Conservation (phyloP, 2,113 vertebrate genomes). For the Ariopsis seemanni region DNA sequence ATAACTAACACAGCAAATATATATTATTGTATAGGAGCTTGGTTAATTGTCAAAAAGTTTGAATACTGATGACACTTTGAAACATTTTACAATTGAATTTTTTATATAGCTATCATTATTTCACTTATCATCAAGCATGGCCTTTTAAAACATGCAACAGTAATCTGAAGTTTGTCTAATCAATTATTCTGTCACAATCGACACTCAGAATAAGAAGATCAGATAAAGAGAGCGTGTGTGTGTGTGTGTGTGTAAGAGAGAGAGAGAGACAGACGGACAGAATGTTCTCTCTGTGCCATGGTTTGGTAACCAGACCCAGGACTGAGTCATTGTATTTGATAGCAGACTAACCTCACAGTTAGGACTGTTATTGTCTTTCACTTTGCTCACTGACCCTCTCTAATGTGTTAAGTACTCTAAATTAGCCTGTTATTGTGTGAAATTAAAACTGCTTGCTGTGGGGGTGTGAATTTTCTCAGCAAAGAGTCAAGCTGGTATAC, state of each 20-base stretch:
- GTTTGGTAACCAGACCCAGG: slow-evolving; percentile 43
- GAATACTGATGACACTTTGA: not conserved
- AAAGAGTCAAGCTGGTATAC: slow-evolving; percentile 34
- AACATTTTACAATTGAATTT: not conserved
- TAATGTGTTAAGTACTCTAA: slow-evolving; percentile 56
- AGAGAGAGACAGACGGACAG: not conserved
- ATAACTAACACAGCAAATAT: not conserved
- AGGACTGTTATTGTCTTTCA: slow-evolving; percentile 38
- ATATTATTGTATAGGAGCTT: not conserved
- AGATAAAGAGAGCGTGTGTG: not conserved
- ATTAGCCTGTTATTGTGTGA: slow-evolving; percentile 54
- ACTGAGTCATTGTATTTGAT: slow-evolving; percentile 34
- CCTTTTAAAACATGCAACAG: not conserved
- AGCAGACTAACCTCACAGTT: slow-evolving; percentile 39
- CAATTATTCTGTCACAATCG: not conserved
- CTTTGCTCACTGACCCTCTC: slow-evolving; percentile 53
- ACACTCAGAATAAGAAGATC: not conserved
- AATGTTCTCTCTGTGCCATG: not conserved
- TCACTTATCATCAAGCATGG: not conserved
- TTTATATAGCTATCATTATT: not conserved
- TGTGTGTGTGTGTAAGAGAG: not conserved
- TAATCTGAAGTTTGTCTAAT: not conserved
- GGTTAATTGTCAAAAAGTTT: not conserved
- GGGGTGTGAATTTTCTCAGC: slow-evolving; percentile 40
- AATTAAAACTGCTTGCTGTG: slow-evolving; percentile 49